phyloP scores from a whole-genome alignment of 2,113 vertebrate genomes.

The Anhinga rufa region DNA sequence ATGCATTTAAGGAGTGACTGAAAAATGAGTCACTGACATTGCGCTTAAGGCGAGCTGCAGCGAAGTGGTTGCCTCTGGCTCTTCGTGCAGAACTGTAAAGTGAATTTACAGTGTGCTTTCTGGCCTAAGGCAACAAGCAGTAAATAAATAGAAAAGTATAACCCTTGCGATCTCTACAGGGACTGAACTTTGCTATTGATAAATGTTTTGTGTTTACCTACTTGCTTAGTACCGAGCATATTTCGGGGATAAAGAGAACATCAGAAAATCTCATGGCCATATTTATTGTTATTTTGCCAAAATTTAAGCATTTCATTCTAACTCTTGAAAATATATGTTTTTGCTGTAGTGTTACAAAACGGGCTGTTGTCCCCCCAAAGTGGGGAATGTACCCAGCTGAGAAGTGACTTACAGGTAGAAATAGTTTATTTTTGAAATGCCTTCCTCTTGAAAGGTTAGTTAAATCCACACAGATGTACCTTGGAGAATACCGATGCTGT shows the following conservation, averaged over 20 bases:
- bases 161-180: neutral
- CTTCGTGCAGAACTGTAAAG: neutral
- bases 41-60: neutral
- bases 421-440: neutral
- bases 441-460: neutral
- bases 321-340: neutral
- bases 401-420: neutral
- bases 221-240: neutral
- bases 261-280: neutral
- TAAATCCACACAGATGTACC: neutral
- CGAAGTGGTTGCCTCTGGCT: neutral
- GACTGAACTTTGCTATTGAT: neutral
- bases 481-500: neutral
- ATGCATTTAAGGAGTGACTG: neutral
- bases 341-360: neutral
- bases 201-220: neutral
- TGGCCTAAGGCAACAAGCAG: neutral
- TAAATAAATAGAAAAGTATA: neutral
- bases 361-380: neutral
- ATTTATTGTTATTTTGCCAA: neutral
- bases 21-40: rapidly evolving
- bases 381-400: neutral
- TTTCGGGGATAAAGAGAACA: neutral
- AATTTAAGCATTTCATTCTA: neutral
- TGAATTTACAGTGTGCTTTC: neutral